Percentiles rank a stretch among this genome's conserved stretches.
Evolutionary conservation across 1,140 invertebrate species (phyloP).

Genomic region (Pogonognathellus flavescens): DNA sequence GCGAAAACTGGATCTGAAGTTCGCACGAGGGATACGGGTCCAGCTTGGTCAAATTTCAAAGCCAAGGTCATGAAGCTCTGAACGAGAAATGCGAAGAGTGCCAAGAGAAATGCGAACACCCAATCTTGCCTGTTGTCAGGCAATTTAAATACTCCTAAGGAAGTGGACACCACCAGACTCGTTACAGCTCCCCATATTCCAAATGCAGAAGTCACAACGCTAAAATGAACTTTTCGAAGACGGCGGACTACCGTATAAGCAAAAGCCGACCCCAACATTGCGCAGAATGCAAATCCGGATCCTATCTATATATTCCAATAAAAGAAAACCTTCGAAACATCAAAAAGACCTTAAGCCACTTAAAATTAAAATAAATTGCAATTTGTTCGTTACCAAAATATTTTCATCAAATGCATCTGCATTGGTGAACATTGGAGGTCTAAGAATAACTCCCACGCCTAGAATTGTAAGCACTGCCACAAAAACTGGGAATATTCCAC

Average conservation of each 20-base stretch:
- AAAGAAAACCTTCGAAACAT: neutral
- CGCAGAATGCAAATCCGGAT: neutral
- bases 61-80: slow-evolving; percentile 9
- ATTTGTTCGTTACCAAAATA: neutral
- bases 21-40: neutral
- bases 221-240: slow-evolving; percentile 46
- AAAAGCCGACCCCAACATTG: neutral
- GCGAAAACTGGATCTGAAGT: slow-evolving; percentile 33
- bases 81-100: neutral
- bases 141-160: neutral
- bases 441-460: slow-evolving; percentile 9
- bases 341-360: neutral
- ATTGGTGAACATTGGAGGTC: slow-evolving; percentile 40
- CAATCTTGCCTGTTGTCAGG: neutral
- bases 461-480: neutral
- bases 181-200: neutral
- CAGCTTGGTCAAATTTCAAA: slow-evolving; percentile 37
- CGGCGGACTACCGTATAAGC: neutral
- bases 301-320: neutral
- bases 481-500: neutral
- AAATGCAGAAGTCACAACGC: neutral
- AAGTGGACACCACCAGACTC: neutral
- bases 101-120: neutral
- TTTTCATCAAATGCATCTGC: neutral
- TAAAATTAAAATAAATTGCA: neutral